Conservation (phyloP, 2,888 invertebrate species). For the Caenorhabditis uteleia region DNA sequence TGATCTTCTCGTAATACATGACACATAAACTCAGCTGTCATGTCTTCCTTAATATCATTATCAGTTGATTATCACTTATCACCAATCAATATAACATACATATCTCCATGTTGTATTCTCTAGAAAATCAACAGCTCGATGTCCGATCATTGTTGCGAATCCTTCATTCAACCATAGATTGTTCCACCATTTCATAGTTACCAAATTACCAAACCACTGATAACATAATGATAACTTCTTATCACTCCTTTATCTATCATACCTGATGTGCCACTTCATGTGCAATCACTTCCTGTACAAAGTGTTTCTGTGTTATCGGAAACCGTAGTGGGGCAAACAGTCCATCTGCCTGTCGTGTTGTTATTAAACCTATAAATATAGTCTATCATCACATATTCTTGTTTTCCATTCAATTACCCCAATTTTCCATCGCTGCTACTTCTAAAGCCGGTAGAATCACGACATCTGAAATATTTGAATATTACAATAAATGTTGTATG, state of each 20-base stretch:
- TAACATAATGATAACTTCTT: conserved; percentile 9
- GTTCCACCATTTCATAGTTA: conserved; percentile 67
- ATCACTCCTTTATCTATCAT: background rate
- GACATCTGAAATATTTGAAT: conserved; percentile 54
- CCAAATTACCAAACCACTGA: conserved; percentile 66
- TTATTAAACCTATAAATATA: too few relatives aligned
- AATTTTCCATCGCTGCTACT: conserved; percentile 66
- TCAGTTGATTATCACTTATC: background rate
- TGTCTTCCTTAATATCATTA: conserved; percentile 18
- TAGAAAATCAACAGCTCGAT: conserved; percentile 36
- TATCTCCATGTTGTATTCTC: conserved; percentile 40
- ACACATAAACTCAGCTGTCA: conserved; percentile 28
- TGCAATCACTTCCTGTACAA: conserved; percentile 28
- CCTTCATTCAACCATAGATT: conserved; percentile 66
- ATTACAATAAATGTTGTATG: too few relatives aligned
- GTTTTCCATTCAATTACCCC: too few relatives aligned
- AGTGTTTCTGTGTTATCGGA: conserved; percentile 18
- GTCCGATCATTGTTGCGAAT: conserved; percentile 49
- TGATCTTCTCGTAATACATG: conserved; percentile 23
- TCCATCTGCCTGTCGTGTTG: conserved; percentile 25
- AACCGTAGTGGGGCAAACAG: conserved; percentile 28
- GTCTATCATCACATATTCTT: too few relatives aligned
- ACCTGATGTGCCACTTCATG: conserved; percentile 63
- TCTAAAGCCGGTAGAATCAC: conserved; percentile 49
- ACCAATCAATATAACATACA: conserved; percentile 15